Evolutionary conservation across 1,140 invertebrate species (phyloP).

Genomic region (Pseudachorutes palmiensis): DNA sequence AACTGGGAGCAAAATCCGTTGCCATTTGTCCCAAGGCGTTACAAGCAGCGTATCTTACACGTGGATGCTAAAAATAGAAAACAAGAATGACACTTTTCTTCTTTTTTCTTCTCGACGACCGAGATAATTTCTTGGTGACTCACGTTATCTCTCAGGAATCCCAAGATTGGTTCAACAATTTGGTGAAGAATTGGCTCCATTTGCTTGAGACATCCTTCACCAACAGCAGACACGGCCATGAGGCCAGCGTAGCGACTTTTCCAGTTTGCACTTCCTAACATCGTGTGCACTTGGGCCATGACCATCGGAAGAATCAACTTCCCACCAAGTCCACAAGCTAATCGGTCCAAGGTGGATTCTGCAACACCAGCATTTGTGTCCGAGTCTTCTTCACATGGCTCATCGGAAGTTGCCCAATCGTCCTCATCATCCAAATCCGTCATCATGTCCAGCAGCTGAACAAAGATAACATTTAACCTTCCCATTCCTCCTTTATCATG

Average conservation of each 20-base stretch:
- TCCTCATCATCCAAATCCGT: slow-evolving; percentile 90
- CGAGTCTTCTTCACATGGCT: slow-evolving; percentile 75
- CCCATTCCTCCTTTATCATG: no score
- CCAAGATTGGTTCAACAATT: slow-evolving; percentile 82
- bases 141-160: slow-evolving; percentile 77
- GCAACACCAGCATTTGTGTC: slow-evolving; percentile 90
- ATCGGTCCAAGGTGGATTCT: slow-evolving; percentile 89
- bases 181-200: slow-evolving; percentile 89
- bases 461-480: no score
- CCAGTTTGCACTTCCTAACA: slow-evolving; percentile 78
- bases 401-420: slow-evolving; percentile 70
- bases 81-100: no score
- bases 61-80: slow-evolving; percentile 60
- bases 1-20: slow-evolving; percentile 91
- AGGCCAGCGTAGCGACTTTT: slow-evolving; percentile 85
- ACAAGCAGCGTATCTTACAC: slow-evolving; percentile 92
- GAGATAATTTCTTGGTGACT: no score
- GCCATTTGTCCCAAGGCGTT: slow-evolving; percentile 99
- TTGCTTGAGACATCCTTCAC: slow-evolving; percentile 95
- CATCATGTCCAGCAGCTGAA: slow-evolving; percentile 90
- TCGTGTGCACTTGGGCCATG: slow-evolving; percentile 70
- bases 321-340: slow-evolving; percentile 91
- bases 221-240: slow-evolving; percentile 96
- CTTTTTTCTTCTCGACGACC: no score
- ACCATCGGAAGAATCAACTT: slow-evolving; percentile 89